Conservation (phyloP, 2,113 vertebrate species). For the Apus apus region DNA sequence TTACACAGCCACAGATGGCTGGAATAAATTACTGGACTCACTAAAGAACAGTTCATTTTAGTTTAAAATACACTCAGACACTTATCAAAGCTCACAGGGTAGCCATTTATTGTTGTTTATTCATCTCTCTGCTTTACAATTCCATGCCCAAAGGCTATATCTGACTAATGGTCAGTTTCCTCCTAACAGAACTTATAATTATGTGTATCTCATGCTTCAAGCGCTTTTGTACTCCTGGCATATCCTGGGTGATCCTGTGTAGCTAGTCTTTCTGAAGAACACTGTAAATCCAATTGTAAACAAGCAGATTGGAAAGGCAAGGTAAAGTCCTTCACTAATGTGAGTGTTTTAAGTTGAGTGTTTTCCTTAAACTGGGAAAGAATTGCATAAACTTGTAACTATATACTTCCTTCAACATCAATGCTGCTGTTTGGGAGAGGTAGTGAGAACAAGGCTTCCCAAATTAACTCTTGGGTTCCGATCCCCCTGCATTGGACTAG, state of each 20-base stretch:
- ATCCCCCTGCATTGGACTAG: not conserved
- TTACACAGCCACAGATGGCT: conserved; percentile 77
- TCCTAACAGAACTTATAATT: not conserved
- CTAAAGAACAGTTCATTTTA: conserved; percentile 71
- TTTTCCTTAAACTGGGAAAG: not conserved
- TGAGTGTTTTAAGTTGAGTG: not conserved
- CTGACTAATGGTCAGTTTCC: conserved; percentile 4
- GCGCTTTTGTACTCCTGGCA: not conserved
- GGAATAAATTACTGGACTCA: conserved; percentile 78
- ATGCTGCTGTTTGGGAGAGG: not conserved
- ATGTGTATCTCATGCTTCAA: not conserved
- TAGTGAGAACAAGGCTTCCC: not conserved
- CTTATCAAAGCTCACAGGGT: conserved; percentile 62
- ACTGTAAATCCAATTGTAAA: not conserved
- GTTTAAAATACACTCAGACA: conserved; percentile 76
- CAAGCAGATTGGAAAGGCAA: not conserved
- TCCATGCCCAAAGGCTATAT: not conserved
- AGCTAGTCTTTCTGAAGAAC: not conserved
- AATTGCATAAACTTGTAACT: not conserved
- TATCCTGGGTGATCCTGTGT: not conserved
- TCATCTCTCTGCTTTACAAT: conserved; percentile 30
- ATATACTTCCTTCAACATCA: not conserved
- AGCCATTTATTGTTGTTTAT: conserved; percentile 64
- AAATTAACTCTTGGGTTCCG: not conserved
- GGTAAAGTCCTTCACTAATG: not conserved